Evolutionary conservation across 2,113 vertebrate species (phyloP), one percentile per base, ranked within the genome.

Genomic region (Epinephelus moara): DNA sequence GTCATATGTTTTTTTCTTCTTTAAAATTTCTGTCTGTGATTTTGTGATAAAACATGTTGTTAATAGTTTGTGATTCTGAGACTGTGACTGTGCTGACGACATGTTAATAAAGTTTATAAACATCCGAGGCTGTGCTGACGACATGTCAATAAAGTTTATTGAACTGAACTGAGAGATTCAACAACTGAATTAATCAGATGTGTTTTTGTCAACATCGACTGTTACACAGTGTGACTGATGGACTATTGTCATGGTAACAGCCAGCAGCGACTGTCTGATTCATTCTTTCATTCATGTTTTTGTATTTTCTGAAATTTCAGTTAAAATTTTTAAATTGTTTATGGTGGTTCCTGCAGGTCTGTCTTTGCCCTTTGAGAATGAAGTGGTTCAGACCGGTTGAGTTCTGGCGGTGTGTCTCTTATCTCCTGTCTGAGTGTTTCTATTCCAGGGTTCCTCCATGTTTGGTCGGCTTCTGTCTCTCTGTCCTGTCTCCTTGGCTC

Each of bases 381-480:
- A 37, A 37, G 4, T 8, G 42, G 25, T 59, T 33, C 70, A n/a
- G 10, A 30, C 55, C 2, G 9, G 50, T 61, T 23, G 25, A 15
- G 23, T 68, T 37, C 85, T 87, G 84, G 89, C 84, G 55, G 33
- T 21, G 40, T 2, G 27, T 12, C 3, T 82, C 45, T 78, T 86
- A 80, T 89, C 78, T 14, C 66, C 64, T 47, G 47, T 57, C 2
- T 27, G 1, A 81, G 80, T 76, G 90, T 60, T 92, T 92, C 93
- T 87, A 94, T 90, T 93, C 79, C 81, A 19, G 82, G 17, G 69
- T 76, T 60, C 78, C 81, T 88, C 93, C 93, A 89, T 94, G 6
- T 93, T 90, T 87, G 92, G 89, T 68, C 59, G 0, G 3, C 66
- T 27, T 37, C 21, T 30, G 62, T 70, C 53, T 60, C 50, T 64